Percentiles rank a stretch among this genome's conserved stretches.
Conservation (phyloP, 1,140 invertebrate species). For the Gonioctena quinquepunctata region DNA sequence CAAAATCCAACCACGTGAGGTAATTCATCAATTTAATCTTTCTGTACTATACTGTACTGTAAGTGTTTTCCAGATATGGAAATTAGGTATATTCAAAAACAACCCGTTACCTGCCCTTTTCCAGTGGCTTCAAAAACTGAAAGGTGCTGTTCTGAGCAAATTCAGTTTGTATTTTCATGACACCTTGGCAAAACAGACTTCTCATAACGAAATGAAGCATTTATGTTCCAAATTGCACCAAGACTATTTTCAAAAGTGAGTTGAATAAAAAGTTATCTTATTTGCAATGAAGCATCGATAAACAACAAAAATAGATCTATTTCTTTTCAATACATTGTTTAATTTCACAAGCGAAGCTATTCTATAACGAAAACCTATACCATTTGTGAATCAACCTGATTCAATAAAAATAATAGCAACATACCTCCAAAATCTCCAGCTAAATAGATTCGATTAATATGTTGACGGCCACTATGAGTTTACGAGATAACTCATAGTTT, state of each 20-base stretch:
- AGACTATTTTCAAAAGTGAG: slow-evolving; percentile 73
- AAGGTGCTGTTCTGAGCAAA: slow-evolving; percentile 69
- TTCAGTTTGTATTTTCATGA: slow-evolving; percentile 78
- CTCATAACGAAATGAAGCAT: slow-evolving; percentile 67
- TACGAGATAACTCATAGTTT: too few species aligned
- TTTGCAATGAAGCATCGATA: too few species aligned
- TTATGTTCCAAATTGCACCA: slow-evolving; percentile 67
- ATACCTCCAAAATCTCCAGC: too few species aligned
- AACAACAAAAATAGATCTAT: too few species aligned
- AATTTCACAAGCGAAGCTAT: too few species aligned
- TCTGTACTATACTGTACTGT: slow-evolving; percentile 2
- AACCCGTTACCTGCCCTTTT: slow-evolving; percentile 67
- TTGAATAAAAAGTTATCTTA: too few species aligned
- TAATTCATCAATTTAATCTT: slow-evolving; percentile 12
- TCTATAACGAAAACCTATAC: too few species aligned
- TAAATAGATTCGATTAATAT: too few species aligned
- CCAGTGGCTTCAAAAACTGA: slow-evolving; percentile 72
- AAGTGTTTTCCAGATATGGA: slow-evolving; percentile 61
- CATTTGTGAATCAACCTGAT: too few species aligned
- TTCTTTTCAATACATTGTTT: too few species aligned
- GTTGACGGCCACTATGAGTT: too few species aligned
- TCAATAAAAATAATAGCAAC: too few species aligned
- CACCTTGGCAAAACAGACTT: slow-evolving; percentile 69
- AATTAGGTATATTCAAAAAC: slow-evolving; percentile 67
- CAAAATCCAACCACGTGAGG: slow-evolving; percentile 52